Evolutionary conservation across 2,888 invertebrate species (phyloP).

Genomic region (Venustoraphidia nigricollis): DNA sequence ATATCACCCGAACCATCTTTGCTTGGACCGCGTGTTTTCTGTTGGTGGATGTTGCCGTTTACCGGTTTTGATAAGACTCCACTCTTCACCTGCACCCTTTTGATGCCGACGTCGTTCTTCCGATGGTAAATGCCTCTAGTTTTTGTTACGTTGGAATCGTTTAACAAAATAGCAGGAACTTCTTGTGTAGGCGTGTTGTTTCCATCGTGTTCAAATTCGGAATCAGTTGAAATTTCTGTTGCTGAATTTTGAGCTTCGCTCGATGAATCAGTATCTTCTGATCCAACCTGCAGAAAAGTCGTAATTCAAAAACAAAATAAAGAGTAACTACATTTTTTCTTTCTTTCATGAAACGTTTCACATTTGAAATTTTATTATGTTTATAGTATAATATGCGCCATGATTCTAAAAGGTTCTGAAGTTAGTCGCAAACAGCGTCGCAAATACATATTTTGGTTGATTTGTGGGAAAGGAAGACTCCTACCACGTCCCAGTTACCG

Average conservation of each 20-base stretch:
- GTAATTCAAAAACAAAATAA: constrained; percentile 1
- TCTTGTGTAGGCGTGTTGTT: constrained; percentile 48
- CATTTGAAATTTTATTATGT: too few relatives aligned
- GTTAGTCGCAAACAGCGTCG: too few relatives aligned
- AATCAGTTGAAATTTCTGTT: constrained; percentile 85
- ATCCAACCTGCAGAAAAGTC: constrained; percentile 38
- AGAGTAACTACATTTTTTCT: background rate
- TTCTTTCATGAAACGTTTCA: background rate
- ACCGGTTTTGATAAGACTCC: constrained; percentile 29
- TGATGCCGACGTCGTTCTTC: constrained; percentile 22
- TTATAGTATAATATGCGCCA: too few relatives aligned
- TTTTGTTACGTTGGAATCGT: constrained; percentile 44
- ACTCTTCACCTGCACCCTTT: constrained; percentile 44
- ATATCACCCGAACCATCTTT: constrained; percentile 16
- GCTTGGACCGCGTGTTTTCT: constrained; percentile 13
- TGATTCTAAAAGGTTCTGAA: too few relatives aligned
- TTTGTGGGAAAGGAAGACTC: too few relatives aligned
- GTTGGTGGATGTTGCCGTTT: constrained; percentile 24
- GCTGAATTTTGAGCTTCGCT: constrained; percentile 70
- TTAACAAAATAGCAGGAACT: constrained; percentile 55
- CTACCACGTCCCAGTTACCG: too few relatives aligned
- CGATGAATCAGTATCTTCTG: constrained; percentile 45
- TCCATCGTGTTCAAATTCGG: constrained; percentile 78
- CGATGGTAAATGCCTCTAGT: constrained; percentile 26
- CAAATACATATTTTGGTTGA: too few relatives aligned